phyloP scores from a whole-genome alignment of 92 coral and sea anemone species.

The Ricordea florida region DNA sequence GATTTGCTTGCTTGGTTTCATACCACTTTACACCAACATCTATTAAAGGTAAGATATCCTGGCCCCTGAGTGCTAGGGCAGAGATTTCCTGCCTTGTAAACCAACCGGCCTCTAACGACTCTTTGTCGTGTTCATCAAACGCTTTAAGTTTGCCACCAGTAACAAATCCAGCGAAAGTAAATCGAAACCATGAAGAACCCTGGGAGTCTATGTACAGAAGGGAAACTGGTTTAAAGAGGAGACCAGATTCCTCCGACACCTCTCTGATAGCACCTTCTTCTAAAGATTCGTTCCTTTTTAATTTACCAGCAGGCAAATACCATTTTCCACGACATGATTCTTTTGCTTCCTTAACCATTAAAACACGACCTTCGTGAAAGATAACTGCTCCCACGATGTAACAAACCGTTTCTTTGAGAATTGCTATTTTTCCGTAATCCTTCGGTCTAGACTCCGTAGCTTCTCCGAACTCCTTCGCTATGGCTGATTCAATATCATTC shows the following conservation, averaged over 20 bases:
- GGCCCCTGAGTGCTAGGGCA: constrained; percentile 27
- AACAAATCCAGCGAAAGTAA: constrained; percentile 67
- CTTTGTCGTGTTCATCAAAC: constrained; percentile 62
- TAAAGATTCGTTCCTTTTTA: constrained; percentile 61
- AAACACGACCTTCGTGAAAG: constrained; percentile 61
- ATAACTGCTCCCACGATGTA: constrained; percentile 73
- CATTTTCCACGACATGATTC: constrained; percentile 75
- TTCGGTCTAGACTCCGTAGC: too few species aligned
- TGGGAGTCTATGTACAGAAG: constrained; percentile 57
- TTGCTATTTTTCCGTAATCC: neutral
- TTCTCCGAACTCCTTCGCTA: too few species aligned
- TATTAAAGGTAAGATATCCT: constrained; percentile 65
- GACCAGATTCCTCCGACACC: constrained; percentile 77
- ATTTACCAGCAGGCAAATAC: constrained; percentile 80
- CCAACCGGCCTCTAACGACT: constrained; percentile 88
- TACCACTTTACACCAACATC: constrained; percentile 65
- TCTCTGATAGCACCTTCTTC: constrained; percentile 70
- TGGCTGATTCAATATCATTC: too few species aligned
- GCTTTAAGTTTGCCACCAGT: constrained; percentile 74
- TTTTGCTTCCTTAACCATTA: constrained; percentile 84
- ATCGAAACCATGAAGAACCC: constrained; percentile 65
- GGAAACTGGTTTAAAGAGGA: constrained; percentile 56
- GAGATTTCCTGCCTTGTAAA: constrained; percentile 32
- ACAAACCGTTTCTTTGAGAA: constrained; percentile 51
- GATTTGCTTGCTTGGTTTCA: constrained; percentile 37